A percentile compares a stretch with the other conserved stretches of the same genome.
Conservation (phyloP, 2,888 invertebrate genomes). For the Lasius platythorax region DNA sequence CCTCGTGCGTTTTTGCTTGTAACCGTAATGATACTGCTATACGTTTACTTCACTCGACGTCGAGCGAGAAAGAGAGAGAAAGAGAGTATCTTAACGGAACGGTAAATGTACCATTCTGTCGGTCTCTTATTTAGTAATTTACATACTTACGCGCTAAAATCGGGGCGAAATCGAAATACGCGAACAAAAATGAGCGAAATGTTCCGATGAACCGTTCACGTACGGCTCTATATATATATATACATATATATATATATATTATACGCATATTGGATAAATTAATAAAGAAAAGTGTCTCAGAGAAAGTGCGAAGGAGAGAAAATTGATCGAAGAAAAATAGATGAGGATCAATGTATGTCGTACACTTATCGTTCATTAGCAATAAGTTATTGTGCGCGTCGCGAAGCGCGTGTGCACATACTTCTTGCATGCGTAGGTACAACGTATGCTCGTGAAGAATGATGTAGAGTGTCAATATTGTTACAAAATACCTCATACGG, state of each 20-base stretch:
- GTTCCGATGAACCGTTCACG: slow-evolving; percentile 70
- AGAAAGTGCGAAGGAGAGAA: slow-evolving; percentile 5
- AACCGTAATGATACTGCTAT: slow-evolving; percentile 74
- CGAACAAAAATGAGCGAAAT: slow-evolving; percentile 51
- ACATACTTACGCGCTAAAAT: slow-evolving; percentile 82
- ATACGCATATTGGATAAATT: slow-evolving; percentile 63
- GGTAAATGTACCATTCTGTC: slow-evolving; percentile 85
- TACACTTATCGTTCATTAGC: slow-evolving; percentile 73
- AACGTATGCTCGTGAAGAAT: slow-evolving; percentile 74
- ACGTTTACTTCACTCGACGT: slow-evolving; percentile 68
- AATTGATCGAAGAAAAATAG: slow-evolving; percentile 20
- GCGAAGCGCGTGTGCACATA: slow-evolving; percentile 49
- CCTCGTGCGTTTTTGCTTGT: slow-evolving; percentile 69
- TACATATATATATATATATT: background rate
- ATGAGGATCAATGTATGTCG: slow-evolving; percentile 34
- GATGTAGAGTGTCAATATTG: slow-evolving; percentile 79
- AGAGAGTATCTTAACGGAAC: slow-evolving; percentile 72
- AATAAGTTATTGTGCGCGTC: slow-evolving; percentile 68
- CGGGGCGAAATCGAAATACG: slow-evolving; percentile 71
- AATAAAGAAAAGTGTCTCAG: slow-evolving; percentile 63
- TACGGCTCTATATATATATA: slow-evolving; percentile 71
- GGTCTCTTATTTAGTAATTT: slow-evolving; percentile 81
- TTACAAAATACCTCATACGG: slow-evolving; percentile 76
- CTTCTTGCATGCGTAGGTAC: slow-evolving; percentile 58
- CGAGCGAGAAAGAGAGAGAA: slow-evolving; percentile 50